Conservation (phyloP, 64 coral and sea anemone species). For the Montipora efflorescens region DNA sequence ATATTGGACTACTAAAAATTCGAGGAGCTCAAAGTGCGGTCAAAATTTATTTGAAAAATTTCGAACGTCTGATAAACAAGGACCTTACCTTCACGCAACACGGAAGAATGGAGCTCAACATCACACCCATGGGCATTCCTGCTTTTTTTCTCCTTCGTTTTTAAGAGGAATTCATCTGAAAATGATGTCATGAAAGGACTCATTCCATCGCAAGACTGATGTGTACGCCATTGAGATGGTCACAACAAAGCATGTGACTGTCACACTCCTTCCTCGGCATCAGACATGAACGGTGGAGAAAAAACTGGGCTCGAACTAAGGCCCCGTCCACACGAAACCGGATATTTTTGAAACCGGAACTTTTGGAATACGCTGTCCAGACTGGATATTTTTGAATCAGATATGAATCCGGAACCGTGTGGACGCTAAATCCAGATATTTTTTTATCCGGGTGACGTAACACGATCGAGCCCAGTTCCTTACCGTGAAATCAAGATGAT, state of each 20-base stretch:
- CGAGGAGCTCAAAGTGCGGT: neutral
- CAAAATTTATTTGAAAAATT: neutral
- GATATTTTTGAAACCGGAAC: too few species aligned
- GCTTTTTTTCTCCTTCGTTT: neutral
- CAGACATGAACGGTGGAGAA: too few species aligned
- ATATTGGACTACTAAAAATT: too few species aligned
- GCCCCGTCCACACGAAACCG: too few species aligned
- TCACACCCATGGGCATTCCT: neutral
- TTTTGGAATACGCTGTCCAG: too few species aligned
- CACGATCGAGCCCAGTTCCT: too few species aligned
- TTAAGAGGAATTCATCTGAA: neutral
- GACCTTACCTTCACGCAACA: constrained; percentile 36
- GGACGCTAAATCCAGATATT: too few species aligned
- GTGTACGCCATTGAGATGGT: neutral
- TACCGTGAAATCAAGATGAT: too few species aligned
- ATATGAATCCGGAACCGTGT: too few species aligned
- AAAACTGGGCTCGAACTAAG: neutral
- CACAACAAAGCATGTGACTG: neutral
- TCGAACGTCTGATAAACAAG: neutral
- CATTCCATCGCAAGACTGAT: neutral
- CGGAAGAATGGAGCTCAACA: neutral
- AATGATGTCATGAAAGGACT: neutral
- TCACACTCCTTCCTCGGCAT: neutral
- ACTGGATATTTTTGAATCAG: too few species aligned
- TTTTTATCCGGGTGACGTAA: too few species aligned